These are phyloP conservation scores for Meloidogyne chitwoodi DNA, from an alignment of 1,140 invertebrate genomes.

Conservation along the genomic window DNA sequence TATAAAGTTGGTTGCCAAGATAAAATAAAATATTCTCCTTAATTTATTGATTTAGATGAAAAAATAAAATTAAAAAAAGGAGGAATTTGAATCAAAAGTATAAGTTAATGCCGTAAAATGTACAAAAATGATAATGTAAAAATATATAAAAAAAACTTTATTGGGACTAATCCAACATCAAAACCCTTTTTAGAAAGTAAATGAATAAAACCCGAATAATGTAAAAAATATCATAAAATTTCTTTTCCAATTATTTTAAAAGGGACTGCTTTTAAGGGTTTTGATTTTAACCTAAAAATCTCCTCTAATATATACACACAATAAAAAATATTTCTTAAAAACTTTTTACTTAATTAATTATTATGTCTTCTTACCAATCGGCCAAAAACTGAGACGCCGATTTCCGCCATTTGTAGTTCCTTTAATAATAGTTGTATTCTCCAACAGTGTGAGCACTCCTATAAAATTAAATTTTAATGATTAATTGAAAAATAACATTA, in stretches of 20 bases:
- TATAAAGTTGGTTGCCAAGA: background rate
- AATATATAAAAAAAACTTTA: too few species aligned
- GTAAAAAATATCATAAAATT: too few species aligned
- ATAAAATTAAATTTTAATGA: background rate
- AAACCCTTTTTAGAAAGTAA: too few species aligned
- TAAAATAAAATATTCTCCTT: background rate
- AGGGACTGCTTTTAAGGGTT: too few species aligned
- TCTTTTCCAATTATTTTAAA: too few species aligned
- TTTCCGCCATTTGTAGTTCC: background rate
- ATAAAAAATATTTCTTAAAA: background rate
- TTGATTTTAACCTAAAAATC: background rate
- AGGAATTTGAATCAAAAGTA: background rate
- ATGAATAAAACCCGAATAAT: too few species aligned
- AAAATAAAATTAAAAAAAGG: background rate
- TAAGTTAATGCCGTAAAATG: too few species aligned
- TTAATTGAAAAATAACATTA: too few species aligned
- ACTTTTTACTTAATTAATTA: background rate
- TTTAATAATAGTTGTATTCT: background rate
- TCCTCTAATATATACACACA: background rate
- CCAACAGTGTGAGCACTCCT: background rate
- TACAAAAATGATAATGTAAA: too few species aligned
- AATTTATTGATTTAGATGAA: background rate
- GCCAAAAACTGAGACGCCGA: background rate
- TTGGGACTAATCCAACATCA: too few species aligned
- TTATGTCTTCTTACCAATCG: background rate